Evolutionary conservation across 1,140 invertebrate genomes (phyloP).

Genomic region (Apocrypta bakeri): DNA sequence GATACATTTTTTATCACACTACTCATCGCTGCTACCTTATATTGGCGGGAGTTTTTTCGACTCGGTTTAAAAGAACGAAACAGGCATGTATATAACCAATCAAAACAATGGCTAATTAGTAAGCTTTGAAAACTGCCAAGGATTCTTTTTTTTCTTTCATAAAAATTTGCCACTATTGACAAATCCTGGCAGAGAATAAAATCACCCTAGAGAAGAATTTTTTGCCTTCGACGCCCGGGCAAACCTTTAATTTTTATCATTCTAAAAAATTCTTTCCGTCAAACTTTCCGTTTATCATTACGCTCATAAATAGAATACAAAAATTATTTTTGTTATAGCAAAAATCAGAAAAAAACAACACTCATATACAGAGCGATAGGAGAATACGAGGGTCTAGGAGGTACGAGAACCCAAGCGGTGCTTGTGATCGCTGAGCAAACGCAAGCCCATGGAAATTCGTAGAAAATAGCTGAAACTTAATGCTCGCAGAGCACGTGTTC

Average conservation of each 20-base stretch:
- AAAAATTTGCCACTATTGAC: too few relatives aligned
- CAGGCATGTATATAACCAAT: not conserved
- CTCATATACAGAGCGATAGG: not conserved
- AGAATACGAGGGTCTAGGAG: not conserved
- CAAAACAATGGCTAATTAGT: not conserved
- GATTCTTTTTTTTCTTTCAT: too few relatives aligned
- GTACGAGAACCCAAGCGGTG: not conserved
- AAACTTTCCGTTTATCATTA: not conserved
- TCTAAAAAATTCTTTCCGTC: not conserved
- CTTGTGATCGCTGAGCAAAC: too few relatives aligned
- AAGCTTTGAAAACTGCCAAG: not conserved
- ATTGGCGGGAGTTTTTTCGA: not conserved
- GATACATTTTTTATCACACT: not conserved
- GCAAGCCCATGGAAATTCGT: constrained; percentile 24
- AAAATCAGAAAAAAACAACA: not conserved
- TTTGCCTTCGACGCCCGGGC: too few relatives aligned
- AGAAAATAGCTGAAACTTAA: constrained; percentile 45
- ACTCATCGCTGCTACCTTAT: not conserved
- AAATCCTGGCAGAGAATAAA: too few relatives aligned
- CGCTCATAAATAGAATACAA: not conserved
- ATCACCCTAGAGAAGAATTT: too few relatives aligned
- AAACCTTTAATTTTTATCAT: not conserved
- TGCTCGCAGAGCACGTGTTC: constrained; percentile 38
- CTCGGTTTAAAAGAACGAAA: not conserved
- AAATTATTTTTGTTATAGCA: not conserved